Evolutionary conservation across 2,797 vertebrate genomes (phyloP), one percentile per base, ranked within the genome.

Genomic region (Glossophaga mutica): DNA sequence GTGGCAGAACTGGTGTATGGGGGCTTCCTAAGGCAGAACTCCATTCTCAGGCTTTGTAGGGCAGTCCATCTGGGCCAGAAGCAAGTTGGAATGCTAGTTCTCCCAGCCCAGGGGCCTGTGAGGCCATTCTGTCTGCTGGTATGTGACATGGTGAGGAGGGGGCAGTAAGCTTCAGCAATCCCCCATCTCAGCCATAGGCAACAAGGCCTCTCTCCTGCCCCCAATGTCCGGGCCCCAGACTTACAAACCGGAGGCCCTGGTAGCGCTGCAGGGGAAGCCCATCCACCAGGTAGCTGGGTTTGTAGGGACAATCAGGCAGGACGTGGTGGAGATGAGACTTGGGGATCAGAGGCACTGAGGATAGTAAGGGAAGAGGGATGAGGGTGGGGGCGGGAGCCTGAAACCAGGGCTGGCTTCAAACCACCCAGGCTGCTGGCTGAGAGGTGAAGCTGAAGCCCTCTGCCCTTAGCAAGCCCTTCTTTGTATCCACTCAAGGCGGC

Each of bases 231-330:
- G 37, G 21, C 44, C 73, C 22, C 9, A 39, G 44, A 99, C 99
- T 98, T 99, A 99, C 99, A 96, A 99, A 99, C 89, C 99, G 98
- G 62, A 99, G 98, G n/a, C 99, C 99, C 97, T 99, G 99, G 97
- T 99, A 99, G 91, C 99, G 99, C 24, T 97, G 91, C 78, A 99
- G 98, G 19, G 98, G 98, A 9, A 98, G 98, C 95, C 99, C 99
- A 85, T 98, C 99, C 93, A 99, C 98, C 52, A 98, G 98, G 97
- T 99, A 99, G 98, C 99, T 99, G 97, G 99, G 99, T 59, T 98
- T 99, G 98, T 99, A 99, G 0, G 92, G 95, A 96, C 99, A 99
- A 86, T 99, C 98, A 0, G 99, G 99, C 94, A 99, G 98, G 83
- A 99, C 97, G 0, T 97, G 98, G 78, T 50, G 98, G 48, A 99